Evolutionary conservation across 2,888 invertebrate species (phyloP).

Genomic region (Himalopsyche tibetana): DNA sequence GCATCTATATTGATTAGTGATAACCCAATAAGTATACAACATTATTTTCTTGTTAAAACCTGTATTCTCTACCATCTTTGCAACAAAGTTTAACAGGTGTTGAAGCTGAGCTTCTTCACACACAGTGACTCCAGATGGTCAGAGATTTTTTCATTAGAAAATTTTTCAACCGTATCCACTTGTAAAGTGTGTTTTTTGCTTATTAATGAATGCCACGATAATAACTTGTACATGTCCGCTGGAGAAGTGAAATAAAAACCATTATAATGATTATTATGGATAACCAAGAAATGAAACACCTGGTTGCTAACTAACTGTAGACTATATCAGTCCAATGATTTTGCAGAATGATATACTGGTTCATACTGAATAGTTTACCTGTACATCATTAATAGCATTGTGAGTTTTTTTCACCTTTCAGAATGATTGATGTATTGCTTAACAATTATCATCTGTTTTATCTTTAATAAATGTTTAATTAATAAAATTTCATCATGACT

Average conservation of each 20-base stretch:
- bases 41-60: too few species aligned
- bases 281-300: conserved; percentile 18
- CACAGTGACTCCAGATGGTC: conserved; percentile 25
- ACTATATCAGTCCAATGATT: background rate
- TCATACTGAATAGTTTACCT: too few species aligned
- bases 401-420: too few species aligned
- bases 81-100: background rate
- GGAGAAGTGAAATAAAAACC: background rate
- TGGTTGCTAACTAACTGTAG: background rate
- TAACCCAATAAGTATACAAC: too few species aligned
- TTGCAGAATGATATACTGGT: background rate
- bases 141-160: background rate
- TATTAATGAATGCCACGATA: conserved; percentile 13
- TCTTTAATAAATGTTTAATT: too few species aligned
- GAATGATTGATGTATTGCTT: too few species aligned
- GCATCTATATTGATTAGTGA: too few species aligned
- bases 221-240: background rate
- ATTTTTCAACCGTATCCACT: background rate
- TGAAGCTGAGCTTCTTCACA: background rate
- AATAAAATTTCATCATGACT: too few species aligned
- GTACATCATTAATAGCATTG: too few species aligned
- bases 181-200: background rate
- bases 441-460: too few species aligned
- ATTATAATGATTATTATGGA: background rate
- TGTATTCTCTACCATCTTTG: background rate